Conservation (phyloP, 2,797 vertebrate species). For the Neopelma chrysocephalum region DNA sequence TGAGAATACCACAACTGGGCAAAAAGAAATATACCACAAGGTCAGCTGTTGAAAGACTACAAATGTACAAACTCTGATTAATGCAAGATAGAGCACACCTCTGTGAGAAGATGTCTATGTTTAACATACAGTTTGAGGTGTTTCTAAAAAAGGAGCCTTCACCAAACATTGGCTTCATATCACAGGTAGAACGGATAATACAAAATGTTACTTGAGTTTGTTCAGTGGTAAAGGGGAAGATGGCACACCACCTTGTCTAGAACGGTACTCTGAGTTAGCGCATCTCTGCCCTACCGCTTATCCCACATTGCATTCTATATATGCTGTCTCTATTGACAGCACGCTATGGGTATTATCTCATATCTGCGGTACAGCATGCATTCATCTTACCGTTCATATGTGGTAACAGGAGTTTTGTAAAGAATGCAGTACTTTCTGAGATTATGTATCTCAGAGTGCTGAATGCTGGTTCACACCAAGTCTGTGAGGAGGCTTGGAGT, state of each 20-base stretch:
- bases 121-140: neutral
- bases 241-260: neutral
- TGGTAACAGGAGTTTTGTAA: constrained; percentile 67
- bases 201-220: neutral
- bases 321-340: neutral
- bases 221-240: neutral
- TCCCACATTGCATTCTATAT: neutral
- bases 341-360: constrained; percentile 70
- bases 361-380: constrained; percentile 70
- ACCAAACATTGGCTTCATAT: neutral
- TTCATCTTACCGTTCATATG: constrained; percentile 66
- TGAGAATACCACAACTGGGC: neutral
- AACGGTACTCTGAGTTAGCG: neutral
- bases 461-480: constrained; percentile 68
- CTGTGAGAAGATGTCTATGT: neutral
- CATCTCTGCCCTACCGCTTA: neutral
- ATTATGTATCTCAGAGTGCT: constrained; percentile 50
- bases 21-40: neutral
- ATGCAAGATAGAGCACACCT: neutral
- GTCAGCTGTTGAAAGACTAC: neutral
- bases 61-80: neutral
- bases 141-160: neutral
- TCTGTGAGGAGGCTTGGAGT: constrained; percentile 60
- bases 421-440: constrained; percentile 59
- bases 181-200: neutral